phyloP scores from a whole-genome alignment of 2,797 vertebrate species.

The Hoplostethus atlanticus region DNA sequence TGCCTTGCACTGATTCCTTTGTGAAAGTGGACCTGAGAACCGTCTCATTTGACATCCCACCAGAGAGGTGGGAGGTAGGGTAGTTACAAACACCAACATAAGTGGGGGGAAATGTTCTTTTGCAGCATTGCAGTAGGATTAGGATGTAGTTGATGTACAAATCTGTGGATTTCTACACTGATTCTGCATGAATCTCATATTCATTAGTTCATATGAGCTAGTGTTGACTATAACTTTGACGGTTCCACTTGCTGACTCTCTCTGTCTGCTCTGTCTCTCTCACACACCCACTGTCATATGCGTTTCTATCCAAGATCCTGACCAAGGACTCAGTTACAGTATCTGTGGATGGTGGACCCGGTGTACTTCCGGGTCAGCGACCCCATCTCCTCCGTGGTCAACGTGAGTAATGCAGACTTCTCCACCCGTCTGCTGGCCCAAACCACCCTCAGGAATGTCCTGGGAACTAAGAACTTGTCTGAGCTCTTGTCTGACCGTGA shows the following conservation, averaged over 20 bases:
- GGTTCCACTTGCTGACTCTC: background rate
- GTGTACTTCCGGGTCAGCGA: constrained; percentile 87
- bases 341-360: constrained; percentile 85
- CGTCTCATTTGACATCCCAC: constrained; percentile 88
- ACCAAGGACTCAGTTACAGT: constrained; percentile 88
- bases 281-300: background rate
- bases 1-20: constrained; percentile 86
- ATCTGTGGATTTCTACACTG: too few species aligned
- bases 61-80: constrained; percentile 86
- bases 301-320: constrained; percentile 75
- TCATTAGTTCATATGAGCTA: background rate
- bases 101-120: background rate
- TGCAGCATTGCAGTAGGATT: background rate
- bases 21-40: constrained; percentile 87
- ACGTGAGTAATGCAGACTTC: constrained; percentile 83
- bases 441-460: constrained; percentile 86
- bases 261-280: background rate
- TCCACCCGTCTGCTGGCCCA: constrained; percentile 86
- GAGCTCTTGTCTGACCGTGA: constrained; percentile 87
- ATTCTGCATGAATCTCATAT: too few species aligned
- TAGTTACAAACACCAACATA: background rate
- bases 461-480: constrained; percentile 87
- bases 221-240: background rate
- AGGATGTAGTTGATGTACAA: too few species aligned
- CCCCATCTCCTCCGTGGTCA: constrained; percentile 86